phyloP scores from a whole-genome alignment of 2,113 vertebrate species.

The Dryoscopus gambensis region DNA sequence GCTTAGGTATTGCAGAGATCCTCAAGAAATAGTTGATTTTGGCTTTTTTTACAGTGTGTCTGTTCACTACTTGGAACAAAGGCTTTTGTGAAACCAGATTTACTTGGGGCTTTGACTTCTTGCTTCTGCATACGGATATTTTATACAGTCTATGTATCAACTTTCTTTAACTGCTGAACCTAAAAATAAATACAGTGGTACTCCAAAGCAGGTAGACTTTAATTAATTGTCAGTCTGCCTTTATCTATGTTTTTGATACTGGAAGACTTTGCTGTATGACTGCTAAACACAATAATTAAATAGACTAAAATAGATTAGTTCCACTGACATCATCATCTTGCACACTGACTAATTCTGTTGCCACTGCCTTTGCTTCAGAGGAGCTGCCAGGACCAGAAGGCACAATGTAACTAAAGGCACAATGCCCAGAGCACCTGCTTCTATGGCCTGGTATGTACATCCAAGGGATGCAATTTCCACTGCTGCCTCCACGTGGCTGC shows the following conservation, averaged over 20 bases:
- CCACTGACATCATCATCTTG: background rate
- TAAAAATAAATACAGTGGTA: background rate
- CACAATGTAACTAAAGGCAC: background rate
- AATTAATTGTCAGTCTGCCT: background rate
- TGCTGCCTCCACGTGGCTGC: conserved; percentile 14
- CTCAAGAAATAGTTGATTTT: background rate
- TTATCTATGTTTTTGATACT: background rate
- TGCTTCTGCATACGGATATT: background rate
- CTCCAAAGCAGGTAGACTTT: background rate
- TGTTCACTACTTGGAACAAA: background rate
- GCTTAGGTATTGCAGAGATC: background rate
- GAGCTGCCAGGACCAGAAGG: background rate
- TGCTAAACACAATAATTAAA: background rate
- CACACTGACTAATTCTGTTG: background rate
- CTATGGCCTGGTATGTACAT: background rate
- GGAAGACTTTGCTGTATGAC: background rate
- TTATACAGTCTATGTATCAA: background rate
- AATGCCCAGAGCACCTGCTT: background rate
- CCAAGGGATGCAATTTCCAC: background rate
- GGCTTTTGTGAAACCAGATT: background rate
- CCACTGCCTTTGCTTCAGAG: background rate
- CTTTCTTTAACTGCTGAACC: background rate
- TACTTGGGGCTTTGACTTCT: background rate
- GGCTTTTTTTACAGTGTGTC: background rate
- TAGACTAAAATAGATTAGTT: background rate